Percentiles rank a stretch among this genome's conserved stretches.
Evolutionary conservation across 2,888 invertebrate genomes (phyloP).

Genomic region (Serrognathus titanus): DNA sequence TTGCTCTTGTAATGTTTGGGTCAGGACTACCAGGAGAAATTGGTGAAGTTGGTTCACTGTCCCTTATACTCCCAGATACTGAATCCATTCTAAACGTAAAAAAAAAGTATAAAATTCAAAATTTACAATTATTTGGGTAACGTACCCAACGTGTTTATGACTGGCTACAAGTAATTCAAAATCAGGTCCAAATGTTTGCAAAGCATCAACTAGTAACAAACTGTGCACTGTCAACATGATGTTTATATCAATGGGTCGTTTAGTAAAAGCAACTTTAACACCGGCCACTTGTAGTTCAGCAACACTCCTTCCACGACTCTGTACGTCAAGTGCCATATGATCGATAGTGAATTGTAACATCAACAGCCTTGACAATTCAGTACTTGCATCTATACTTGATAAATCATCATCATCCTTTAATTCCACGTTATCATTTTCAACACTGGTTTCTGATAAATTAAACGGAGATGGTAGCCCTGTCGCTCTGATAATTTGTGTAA

Average conservation of each 20-base stretch:
- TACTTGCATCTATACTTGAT: slow-evolving; percentile 50
- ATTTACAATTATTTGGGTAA: slow-evolving; percentile 4
- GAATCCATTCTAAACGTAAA: slow-evolving; percentile 77
- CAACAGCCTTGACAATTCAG: slow-evolving; percentile 61
- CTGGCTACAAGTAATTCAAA: slow-evolving; percentile 93
- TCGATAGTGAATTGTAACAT: slow-evolving; percentile 85
- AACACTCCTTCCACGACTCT: slow-evolving; percentile 82
- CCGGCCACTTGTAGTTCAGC: slow-evolving; percentile 89
- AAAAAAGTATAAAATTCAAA: too few relatives aligned
- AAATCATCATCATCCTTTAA: slow-evolving; percentile 47
- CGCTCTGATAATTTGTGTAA: slow-evolving; percentile 49
- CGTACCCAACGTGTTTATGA: slow-evolving; percentile 87
- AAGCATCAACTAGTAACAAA: slow-evolving; percentile 86
- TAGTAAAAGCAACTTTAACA: slow-evolving; percentile 72
- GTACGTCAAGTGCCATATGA: slow-evolving; percentile 81
- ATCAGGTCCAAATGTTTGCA: slow-evolving; percentile 93
- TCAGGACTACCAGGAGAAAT: slow-evolving; percentile 76
- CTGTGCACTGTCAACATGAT: slow-evolving; percentile 88
- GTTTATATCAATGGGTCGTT: slow-evolving; percentile 70
- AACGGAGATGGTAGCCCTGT: slow-evolving; percentile 51
- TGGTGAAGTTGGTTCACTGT: slow-evolving; percentile 90
- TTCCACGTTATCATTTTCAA: slow-evolving; percentile 26
- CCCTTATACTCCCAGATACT: slow-evolving; percentile 85
- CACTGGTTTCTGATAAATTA: slow-evolving; percentile 37
- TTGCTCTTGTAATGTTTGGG: slow-evolving; percentile 39